Conservation (phyloP, 2,113 vertebrate genomes). For the Leptodactylus fuscus region DNA sequence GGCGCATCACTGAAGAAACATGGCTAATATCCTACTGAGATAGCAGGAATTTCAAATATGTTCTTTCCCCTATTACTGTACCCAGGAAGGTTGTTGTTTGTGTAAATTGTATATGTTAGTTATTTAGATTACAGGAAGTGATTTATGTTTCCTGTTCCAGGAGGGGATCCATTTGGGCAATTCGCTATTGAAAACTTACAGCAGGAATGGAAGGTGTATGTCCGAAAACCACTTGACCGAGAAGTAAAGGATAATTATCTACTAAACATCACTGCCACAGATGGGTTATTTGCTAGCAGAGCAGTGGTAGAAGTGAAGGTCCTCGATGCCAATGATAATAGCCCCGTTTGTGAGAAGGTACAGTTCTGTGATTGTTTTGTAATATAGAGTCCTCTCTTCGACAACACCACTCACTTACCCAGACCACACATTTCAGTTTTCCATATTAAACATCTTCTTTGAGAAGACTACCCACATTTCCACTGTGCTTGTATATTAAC, state of each 20-base stretch:
- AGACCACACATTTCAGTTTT: no score
- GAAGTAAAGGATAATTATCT: conserved; percentile 93
- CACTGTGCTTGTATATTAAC: no score
- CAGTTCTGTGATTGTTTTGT: background rate
- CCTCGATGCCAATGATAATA: conserved; percentile 97
- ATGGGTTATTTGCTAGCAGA: conserved; percentile 90
- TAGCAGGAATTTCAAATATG: background rate
- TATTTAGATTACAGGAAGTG: background rate
- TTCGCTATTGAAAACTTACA: conserved; percentile 92
- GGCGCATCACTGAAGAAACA: background rate
- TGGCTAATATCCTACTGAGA: background rate
- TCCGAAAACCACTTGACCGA: conserved; percentile 90
- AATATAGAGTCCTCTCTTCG: no score
- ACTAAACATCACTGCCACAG: conserved; percentile 93
- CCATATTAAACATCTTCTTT: no score
- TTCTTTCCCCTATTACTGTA: background rate
- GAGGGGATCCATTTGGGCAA: conserved; percentile 92
- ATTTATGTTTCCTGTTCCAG: conserved; percentile 71
- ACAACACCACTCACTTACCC: no score
- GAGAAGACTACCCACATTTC: no score
- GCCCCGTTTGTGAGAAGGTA: conserved; percentile 94
- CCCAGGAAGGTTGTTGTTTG: conserved; percentile 17
- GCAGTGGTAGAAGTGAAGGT: conserved; percentile 96
- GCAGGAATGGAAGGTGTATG: conserved; percentile 96
- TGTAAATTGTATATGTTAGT: background rate